Evolutionary conservation across 1,140 invertebrate genomes (phyloP), one percentile per base, ranked within the genome.

Genomic region (Cheumatopsyche charites): DNA sequence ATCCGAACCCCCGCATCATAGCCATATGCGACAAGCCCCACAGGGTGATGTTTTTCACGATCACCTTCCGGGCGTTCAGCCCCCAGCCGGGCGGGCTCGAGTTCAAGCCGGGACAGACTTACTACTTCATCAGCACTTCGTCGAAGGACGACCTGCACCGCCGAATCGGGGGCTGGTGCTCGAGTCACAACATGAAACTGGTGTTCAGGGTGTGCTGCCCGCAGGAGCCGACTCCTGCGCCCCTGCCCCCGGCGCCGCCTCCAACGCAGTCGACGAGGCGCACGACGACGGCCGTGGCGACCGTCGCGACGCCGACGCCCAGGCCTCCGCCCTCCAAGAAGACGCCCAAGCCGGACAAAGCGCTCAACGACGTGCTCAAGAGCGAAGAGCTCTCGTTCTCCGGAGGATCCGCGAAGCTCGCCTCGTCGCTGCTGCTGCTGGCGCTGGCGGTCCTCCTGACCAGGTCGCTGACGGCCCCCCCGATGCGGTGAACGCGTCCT

Each of bases 11-110:
- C 41, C 87, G 94, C 74, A 93, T 95, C 78, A 96, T 97, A 85
- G 95, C 95, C 73, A 91, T 96, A 80, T 97, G 95, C 89, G 94
- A 97, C 88, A 96, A 97, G 81, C 95, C 95, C 67, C 90, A 93
- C 83, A 95, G 93, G 83, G 86, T 94, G 78, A 94, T 95, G 92
- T 97, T 95, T 86, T 96, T 97, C 87, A 97, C 95, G 66, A 96
- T 97, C 81, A 97, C 95, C 73, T 97, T 97, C 86, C 89, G 95
- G 82, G 94, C 95, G 79, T 97, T 97, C 83, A 96, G 94, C 77
- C 95, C 95, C 42, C 94, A 96, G 85, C 95, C 95, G 66, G 94
- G 94, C 76, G 95, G 95, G 62, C 86, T 97, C 77, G 95, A 97
- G 83, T 97, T 97, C 84, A 88, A 93, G 77, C 94, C 95, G 73